These are phyloP conservation scores for Porites cylindrica DNA, from an alignment of 92 coral and sea anemone species.

Conservation along the genomic window DNA sequence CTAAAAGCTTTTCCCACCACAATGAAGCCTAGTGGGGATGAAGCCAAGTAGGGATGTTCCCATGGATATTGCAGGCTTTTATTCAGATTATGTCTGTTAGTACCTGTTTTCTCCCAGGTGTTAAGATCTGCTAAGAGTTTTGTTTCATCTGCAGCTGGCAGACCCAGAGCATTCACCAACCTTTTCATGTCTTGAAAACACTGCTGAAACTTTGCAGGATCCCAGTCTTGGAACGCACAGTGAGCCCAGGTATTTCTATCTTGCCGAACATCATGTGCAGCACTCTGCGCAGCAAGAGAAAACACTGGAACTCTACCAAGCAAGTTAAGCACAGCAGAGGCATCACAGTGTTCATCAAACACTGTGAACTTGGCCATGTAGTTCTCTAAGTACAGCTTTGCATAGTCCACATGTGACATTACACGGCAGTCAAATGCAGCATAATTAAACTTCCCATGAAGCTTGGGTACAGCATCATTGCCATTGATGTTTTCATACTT, in stretches of 20 bases:
- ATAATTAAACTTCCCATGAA: not conserved
- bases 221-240: constrained; percentile 51
- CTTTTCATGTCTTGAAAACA: constrained; percentile 28
- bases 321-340: constrained; percentile 60
- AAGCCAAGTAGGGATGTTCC: too few relatives aligned
- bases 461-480: constrained; percentile 52
- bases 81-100: not conserved
- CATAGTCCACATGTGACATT: constrained; percentile 39
- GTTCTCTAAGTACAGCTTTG: constrained; percentile 38
- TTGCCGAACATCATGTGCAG: constrained; percentile 47
- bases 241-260: constrained; percentile 66
- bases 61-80: too few relatives aligned
- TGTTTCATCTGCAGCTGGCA: constrained; percentile 18
- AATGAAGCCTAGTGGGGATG: too few relatives aligned
- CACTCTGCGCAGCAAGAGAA: constrained; percentile 29
- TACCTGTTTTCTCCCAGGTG: constrained; percentile 52
- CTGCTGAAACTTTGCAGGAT: constrained; percentile 9
- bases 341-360: constrained; percentile 51
- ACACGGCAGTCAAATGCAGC: constrained; percentile 49
- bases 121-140: not conserved
- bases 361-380: constrained; percentile 18
- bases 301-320: constrained; percentile 64
- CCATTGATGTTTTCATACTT: constrained; percentile 35
- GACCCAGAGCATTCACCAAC: constrained; percentile 39
- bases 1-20: too few relatives aligned